Percentiles rank a stretch among this genome's conserved stretches.
These are phyloP conservation scores for Coenonympha arcania DNA, from an alignment of 2,888 invertebrate genomes.

Conservation along the genomic window DNA sequence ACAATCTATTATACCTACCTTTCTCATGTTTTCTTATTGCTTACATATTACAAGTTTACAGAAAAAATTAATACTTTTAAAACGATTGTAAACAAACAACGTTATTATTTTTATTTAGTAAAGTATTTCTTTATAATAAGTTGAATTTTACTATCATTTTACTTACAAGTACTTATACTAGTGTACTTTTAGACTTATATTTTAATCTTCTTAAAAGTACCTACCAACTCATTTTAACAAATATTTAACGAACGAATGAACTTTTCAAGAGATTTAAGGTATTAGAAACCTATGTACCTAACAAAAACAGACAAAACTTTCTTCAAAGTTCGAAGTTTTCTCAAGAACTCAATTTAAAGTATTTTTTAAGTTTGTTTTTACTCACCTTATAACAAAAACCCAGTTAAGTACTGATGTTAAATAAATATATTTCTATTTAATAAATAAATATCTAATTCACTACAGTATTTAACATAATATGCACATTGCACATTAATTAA, in stretches of 20 bases:
- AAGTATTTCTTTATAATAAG: too few species aligned
- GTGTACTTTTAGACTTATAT: not conserved
- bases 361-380: not conserved
- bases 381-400: not conserved
- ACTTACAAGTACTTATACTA: not conserved
- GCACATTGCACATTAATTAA: too few species aligned
- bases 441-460: too few species aligned
- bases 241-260: not conserved
- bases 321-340: not conserved
- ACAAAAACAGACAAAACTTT: conserved; percentile 1
- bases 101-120: too few species aligned
- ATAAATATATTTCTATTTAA: too few species aligned
- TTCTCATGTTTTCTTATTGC: too few species aligned
- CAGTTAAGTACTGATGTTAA: not conserved
- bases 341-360: not conserved
- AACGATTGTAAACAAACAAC: too few species aligned
- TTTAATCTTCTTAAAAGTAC: not conserved
- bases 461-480: too few species aligned
- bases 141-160: not conserved
- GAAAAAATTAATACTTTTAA: too few species aligned
- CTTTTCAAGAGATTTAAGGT: not conserved
- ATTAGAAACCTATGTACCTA: not conserved
- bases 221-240: not conserved
- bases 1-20: too few species aligned
- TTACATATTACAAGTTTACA: too few species aligned